Evolutionary conservation across 2,888 invertebrate genomes (phyloP).

Genomic region (Polydrusus pterygomalis): DNA sequence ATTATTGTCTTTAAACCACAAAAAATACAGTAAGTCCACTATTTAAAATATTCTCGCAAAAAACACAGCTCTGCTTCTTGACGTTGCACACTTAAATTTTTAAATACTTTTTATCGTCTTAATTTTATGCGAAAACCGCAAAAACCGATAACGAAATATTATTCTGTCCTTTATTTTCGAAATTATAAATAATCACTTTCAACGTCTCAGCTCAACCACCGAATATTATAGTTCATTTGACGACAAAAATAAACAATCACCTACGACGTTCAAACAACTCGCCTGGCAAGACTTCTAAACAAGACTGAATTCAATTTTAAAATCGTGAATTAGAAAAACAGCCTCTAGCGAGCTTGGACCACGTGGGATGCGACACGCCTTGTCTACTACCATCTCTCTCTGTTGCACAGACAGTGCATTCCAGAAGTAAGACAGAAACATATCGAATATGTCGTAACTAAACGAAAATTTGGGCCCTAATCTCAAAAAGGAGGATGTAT

Average conservation of each 20-base stretch:
- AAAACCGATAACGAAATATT: slow-evolving; percentile 17
- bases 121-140: slow-evolving; percentile 15
- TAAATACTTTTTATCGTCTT: neutral
- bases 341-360: slow-evolving; percentile 41
- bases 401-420: neutral
- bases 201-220: neutral
- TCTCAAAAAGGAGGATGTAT: slow-evolving; percentile 20
- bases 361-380: slow-evolving; percentile 34
- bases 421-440: neutral
- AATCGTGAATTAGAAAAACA: slow-evolving; percentile 30
- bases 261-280: slow-evolving; percentile 1
- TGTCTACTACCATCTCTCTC: neutral
- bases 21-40: too few relatives aligned
- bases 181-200: slow-evolving; percentile 4
- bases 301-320: slow-evolving; percentile 25
- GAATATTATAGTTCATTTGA: neutral
- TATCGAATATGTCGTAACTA: neutral
- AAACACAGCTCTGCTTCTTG: too few relatives aligned
- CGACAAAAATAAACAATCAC: slow-evolving; percentile 29
- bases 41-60: too few relatives aligned
- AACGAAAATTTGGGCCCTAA: neutral
- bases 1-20: too few relatives aligned
- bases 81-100: neutral
- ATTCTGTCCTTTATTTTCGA: neutral
- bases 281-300: slow-evolving; percentile 3